Evolutionary conservation across 2,113 vertebrate species (phyloP), one percentile per base, ranked within the genome.

Genomic region (Eira barbara): DNA sequence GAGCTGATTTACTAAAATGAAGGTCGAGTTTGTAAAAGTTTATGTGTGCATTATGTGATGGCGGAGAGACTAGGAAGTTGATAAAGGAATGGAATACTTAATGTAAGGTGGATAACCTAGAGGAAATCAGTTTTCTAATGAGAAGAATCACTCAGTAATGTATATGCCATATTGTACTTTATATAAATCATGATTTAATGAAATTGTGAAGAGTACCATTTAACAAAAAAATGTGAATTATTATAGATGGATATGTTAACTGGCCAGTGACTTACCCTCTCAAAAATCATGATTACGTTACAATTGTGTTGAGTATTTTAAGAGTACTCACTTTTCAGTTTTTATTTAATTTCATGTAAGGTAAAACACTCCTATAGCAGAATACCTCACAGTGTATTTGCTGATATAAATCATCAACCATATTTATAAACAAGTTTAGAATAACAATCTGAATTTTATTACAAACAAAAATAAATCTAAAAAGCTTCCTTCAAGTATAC

Each of bases 401-500:
- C 83, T 98, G 91, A 97, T 94, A 98, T 36, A 98, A 98, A 98
- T 95, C 69, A 98, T 76, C 97, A 95, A 97, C 91, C 94, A 90
- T 93, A 98, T 74, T 98, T 98, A 98, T 86, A 52, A 98, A 98
- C 96, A 98, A 96, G 92, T 97, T 98, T 95, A 98, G 97, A 98
- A 95, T 97, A 98, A 98, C 95, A 98, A 96, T 98, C 97, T 98
- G 95, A 82, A 97, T 98, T 98, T 98, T 97, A 98, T 98, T 98
- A 98, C 96, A 98, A 97, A 98, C 97, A 92, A 87, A 97, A 96
- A 89, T 96, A 98, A 97, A 97, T 87, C 93, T 96, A 95, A 97
- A 98, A 97, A 92, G 97, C 87, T 96, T 97, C 97, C 97, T 98
- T 98, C 80, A 98, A 97, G 97, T 97, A 98, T 97, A 98, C n/a